phyloP scores from a whole-genome alignment of 2,888 invertebrate genomes.

The Unio delphinus region DNA sequence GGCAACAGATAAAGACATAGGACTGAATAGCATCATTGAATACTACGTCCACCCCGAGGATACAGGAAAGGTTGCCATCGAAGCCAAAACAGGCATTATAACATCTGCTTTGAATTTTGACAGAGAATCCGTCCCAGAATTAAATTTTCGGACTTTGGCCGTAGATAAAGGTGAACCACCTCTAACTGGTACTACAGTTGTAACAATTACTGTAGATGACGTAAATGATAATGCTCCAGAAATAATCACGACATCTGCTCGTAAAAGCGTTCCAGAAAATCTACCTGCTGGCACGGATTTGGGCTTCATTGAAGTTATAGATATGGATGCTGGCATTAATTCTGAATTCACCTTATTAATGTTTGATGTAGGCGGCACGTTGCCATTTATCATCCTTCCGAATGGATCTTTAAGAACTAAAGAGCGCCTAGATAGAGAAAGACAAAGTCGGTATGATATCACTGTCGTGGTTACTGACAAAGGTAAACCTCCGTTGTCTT shows the following conservation, averaged over 20 bases:
- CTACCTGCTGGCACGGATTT: constrained; percentile 16
- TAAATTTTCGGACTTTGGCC: constrained; percentile 31
- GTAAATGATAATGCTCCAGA: constrained; percentile 19
- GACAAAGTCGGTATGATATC: constrained; percentile 39
- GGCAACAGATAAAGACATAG: constrained; percentile 81
- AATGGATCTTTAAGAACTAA: constrained; percentile 46
- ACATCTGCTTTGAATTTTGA: constrained; percentile 29
- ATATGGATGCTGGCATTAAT: constrained; percentile 52
- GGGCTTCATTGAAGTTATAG: constrained; percentile 31
- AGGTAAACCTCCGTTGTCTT: constrained; percentile 38
- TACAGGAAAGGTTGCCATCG: constrained; percentile 23
- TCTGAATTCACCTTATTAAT: constrained; percentile 29
- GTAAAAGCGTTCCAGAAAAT: constrained; percentile 16
- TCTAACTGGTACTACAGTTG: constrained; percentile 21
- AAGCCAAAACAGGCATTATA: constrained; percentile 36
- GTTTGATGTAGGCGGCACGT: constrained; percentile 17
- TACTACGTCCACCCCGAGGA: constrained; percentile 32
- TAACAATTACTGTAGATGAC: constrained; percentile 12
- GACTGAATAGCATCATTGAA: constrained; percentile 38
- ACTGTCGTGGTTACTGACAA: constrained; percentile 46
- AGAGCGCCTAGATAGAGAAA: constrained; percentile 45
- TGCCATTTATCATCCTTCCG: constrained; percentile 43
- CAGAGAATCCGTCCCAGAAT: constrained; percentile 24
- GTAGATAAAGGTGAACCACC: constrained; percentile 25
- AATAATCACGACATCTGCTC: constrained; percentile 12